Evolutionary conservation across 2,797 vertebrate genomes (phyloP).

Genomic region (Galago senegalensis): DNA sequence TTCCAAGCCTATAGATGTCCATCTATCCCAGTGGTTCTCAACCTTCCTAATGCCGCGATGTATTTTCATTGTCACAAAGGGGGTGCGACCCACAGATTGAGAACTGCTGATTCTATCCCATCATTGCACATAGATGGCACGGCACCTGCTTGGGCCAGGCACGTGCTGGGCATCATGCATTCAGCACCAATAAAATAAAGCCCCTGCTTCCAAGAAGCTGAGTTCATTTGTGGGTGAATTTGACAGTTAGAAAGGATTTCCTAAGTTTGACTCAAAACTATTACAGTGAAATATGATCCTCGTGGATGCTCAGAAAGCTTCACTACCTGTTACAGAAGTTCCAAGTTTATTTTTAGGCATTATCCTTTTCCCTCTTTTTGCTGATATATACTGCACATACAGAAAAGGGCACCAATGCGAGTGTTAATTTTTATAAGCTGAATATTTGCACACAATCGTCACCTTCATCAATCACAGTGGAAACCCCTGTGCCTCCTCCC

Average conservation of each 20-base stretch:
- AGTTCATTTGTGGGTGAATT: not conserved
- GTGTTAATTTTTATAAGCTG: not conserved
- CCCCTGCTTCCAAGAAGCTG: not conserved
- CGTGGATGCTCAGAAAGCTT: not conserved
- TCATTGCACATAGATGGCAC: not conserved
- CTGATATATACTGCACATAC: not conserved
- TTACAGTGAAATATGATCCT: not conserved
- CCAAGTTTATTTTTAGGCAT: not conserved
- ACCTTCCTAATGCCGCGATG: too few species aligned
- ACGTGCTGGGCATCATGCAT: not conserved
- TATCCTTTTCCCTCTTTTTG: not conserved
- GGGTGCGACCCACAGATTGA: too few species aligned
- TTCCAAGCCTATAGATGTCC: accelerated
- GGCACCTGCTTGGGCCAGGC: not conserved
- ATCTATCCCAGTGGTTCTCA: not conserved
- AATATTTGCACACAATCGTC: not conserved
- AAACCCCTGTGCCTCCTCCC: not conserved
- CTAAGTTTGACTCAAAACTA: not conserved
- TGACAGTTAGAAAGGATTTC: constrained; percentile 5
- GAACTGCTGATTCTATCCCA: too few species aligned
- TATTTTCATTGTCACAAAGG: too few species aligned
- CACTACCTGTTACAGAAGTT: not conserved
- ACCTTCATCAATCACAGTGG: not conserved
- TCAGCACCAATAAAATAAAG: not conserved
- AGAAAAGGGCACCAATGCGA: not conserved